Base-by-base conservation (phyloP, 2,888 invertebrate genomes). In the Salticus scenicus region DNA sequence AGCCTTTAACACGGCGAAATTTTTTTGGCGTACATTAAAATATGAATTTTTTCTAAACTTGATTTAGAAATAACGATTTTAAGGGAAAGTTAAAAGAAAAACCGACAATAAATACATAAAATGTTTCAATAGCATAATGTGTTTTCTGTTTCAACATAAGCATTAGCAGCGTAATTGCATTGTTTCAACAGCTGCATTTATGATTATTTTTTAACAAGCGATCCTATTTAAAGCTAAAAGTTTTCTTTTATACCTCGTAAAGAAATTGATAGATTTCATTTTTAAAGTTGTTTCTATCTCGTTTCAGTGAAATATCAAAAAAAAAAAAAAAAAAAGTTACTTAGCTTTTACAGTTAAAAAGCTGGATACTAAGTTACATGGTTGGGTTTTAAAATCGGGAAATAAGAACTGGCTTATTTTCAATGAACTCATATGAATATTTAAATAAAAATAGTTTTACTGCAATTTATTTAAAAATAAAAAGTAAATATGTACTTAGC, bases 31-130 rank as follows among this genome's bases (percentile, higher is more conserved):
- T 77, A 67, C 83, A 83, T 83, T 83, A 77, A 83, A 83, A 84
- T 84, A 84, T 78, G 63, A 73, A 67, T 20, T 69, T 74, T 77
- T 73, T 75, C 81, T 63, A 37, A 51, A 67, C 73, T 77, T 84
- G 77, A 84, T 84, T 84, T 84, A 77, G 63, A 84, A 84, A 84
- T 84, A 84, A 84, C 77, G 71, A 84, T 84, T 67, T 51, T 28
- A 57, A 67, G 67, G 57, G 76, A 69, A 77, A 77, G 37, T 78
- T 73, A 24, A 47, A 72, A 33, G 72, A 76, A 75, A 76, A 73
- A 64, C 69, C 51, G 28, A 47, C 31, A 33, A 57, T 24, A 57
- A 57, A 47, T 57, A 71, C 69, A 71, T 76, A 76, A 82, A 83
- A 67, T 83, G 73, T 77, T 78, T 77, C 78, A 73, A 70, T 70